Evolutionary conservation across 2,888 invertebrate genomes (phyloP).

Genomic region (Polymixis lichenea): DNA sequence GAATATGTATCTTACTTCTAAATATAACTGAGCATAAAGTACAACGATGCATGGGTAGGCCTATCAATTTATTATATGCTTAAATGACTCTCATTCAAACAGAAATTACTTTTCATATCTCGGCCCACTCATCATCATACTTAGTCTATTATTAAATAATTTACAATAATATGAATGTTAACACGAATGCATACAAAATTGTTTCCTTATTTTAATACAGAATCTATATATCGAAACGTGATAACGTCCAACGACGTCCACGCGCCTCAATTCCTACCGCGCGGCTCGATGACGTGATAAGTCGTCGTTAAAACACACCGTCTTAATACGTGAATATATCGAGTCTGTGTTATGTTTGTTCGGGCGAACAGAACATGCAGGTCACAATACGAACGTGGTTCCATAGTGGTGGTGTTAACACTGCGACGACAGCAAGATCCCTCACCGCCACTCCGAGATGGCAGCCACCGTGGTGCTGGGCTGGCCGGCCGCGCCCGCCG

Average conservation of each 20-base stretch:
- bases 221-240: slow-evolving; percentile 64
- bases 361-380: slow-evolving; percentile 60
- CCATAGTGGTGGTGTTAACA: slow-evolving; percentile 58
- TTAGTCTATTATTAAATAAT: slow-evolving; percentile 85
- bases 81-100: slow-evolving; percentile 73
- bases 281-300: slow-evolving; percentile 63
- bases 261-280: slow-evolving; percentile 71
- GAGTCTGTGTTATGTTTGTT: slow-evolving; percentile 67
- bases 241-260: slow-evolving; percentile 66
- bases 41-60: slow-evolving; percentile 81
- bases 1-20: slow-evolving; percentile 78
- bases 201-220: slow-evolving; percentile 71
- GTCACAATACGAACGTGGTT: slow-evolving; percentile 65
- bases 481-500: slow-evolving; percentile 87
- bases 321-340: slow-evolving; percentile 70
- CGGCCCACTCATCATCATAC: slow-evolving; percentile 76
- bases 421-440: slow-evolving; percentile 78
- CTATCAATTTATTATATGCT: slow-evolving; percentile 70
- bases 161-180: slow-evolving; percentile 86
- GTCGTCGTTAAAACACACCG: slow-evolving; percentile 69
- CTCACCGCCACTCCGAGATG: slow-evolving; percentile 91
- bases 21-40: slow-evolving; percentile 89
- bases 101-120: slow-evolving; percentile 68
- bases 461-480: slow-evolving; percentile 91
- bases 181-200: slow-evolving; percentile 85